phyloP scores from a whole-genome alignment of 2,888 invertebrate genomes.

The Agriopis aurantiaria region DNA sequence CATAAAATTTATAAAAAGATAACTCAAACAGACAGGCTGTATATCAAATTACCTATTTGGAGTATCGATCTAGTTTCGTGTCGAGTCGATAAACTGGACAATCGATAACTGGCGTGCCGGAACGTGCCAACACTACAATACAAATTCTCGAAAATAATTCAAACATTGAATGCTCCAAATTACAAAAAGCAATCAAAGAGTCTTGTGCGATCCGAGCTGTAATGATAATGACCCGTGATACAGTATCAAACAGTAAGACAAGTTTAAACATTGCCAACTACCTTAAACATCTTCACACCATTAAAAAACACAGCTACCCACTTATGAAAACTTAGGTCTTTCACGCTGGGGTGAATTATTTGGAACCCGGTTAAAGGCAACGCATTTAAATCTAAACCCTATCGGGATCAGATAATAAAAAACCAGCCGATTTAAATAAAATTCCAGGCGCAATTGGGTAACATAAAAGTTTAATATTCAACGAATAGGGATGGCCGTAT shows the following conservation, averaged over 20 bases:
- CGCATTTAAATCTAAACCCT: too few species aligned
- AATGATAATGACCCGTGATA: slow-evolving; percentile 72
- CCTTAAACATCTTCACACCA: background rate
- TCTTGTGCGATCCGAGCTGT: slow-evolving; percentile 66
- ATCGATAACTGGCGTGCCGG: slow-evolving; percentile 55
- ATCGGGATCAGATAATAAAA: too few species aligned
- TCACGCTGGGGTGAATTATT: too few species aligned
- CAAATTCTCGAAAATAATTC: slow-evolving; percentile 73
- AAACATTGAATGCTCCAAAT: slow-evolving; percentile 75
- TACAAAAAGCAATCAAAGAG: slow-evolving; percentile 78
- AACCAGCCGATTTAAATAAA: too few species aligned
- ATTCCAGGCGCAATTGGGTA: too few species aligned
- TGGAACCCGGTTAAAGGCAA: too few species aligned
- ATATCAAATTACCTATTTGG: slow-evolving; percentile 27
- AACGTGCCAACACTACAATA: slow-evolving; percentile 66
- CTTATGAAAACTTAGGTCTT: too few species aligned
- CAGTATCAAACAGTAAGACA: slow-evolving; percentile 18
- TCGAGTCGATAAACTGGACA: slow-evolving; percentile 42
- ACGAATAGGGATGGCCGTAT: too few species aligned
- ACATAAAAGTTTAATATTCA: too few species aligned
- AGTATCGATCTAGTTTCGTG: slow-evolving; percentile 33
- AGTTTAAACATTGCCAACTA: background rate
- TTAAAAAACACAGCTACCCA: too few species aligned
- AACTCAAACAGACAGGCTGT: slow-evolving; percentile 24
- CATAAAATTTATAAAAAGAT: slow-evolving; percentile 26